Base-by-base conservation (phyloP, 2,113 vertebrate genomes). In the Sorex araneus region DNA sequence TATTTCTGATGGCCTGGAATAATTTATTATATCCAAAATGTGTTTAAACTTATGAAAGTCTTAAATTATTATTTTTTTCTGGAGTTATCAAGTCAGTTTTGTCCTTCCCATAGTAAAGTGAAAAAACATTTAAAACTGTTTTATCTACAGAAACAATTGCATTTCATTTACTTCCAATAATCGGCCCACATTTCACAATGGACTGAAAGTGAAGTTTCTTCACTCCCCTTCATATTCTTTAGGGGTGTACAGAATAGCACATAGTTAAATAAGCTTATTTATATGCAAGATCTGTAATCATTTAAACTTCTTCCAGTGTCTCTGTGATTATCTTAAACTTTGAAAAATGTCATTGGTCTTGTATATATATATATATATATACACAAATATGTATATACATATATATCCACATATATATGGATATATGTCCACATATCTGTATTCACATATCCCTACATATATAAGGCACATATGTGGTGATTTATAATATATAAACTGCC, bases 151-250 rank as follows among this genome's bases (percentile, higher is more conserved):
- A 50, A 92, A 94, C 66, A 79, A 57, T 75, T n/a, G 74, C 23
- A 1, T 66, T 34, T 90, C 73, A 80, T 47, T 80, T 90, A 73
- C n/a, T 75, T 82, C 43, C 40, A 50, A 60, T 92, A 81, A 76
- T 71, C 81, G 74, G 69, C n/a, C 3, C 25, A 79, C 60, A 79
- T 86, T 94, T 93, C 85, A 83, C 77, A 74, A 85, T 23, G 54
- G 28, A 78, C 40, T 89, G 84, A 79, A 93, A 82, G 27, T 64
- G n/a, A 91, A 85, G 50, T 89, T 85, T 75, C 66, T 93, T 77
- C 69, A 82, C 7, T 81, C 78, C 16, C 4, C 23, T 40, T 40
- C 19, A 0, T 73, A 74, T 40, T 36, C 69, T 81, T 76, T 50
- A 69, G 85, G 69, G 15, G 34, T n/a, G 30, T 60, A 19, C n/a